Percentiles rank a stretch among this genome's conserved stretches.
phyloP scores from a whole-genome alignment of 2,888 invertebrate species.

The Agonopterix arenella region DNA sequence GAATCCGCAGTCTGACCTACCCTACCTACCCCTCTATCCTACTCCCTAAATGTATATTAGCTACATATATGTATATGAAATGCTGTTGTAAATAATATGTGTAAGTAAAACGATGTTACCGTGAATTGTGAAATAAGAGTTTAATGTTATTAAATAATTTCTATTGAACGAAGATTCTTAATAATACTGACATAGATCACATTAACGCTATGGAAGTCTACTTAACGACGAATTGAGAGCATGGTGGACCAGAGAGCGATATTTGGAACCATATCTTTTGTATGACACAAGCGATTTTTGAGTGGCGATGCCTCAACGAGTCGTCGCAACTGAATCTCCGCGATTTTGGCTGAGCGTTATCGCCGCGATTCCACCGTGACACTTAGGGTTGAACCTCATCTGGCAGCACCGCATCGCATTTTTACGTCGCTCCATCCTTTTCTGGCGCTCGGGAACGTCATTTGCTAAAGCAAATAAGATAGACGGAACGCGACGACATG shows the following conservation, averaged over 20 bases:
- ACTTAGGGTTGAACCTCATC: too few species aligned
- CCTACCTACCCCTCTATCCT: constrained; percentile 1
- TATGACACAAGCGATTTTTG: too few species aligned
- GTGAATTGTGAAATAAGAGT: constrained; percentile 76
- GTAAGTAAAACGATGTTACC: constrained; percentile 77
- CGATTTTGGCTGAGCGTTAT: too few species aligned
- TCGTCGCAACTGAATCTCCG: too few species aligned
- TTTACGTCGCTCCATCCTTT: too few species aligned
- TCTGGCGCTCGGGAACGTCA: too few species aligned
- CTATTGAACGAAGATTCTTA: constrained; percentile 67
- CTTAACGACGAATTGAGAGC: neutral
- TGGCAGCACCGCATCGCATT: too few species aligned
- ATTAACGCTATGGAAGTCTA: constrained; percentile 29
- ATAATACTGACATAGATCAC: constrained; percentile 74
- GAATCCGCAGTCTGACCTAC: constrained; percentile 64
- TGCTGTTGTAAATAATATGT: constrained; percentile 71
- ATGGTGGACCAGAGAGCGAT: neutral
- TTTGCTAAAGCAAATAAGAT: too few species aligned
- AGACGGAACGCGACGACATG: too few species aligned
- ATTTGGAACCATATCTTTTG: too few species aligned
- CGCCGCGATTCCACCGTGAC: too few species aligned
- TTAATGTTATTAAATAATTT: constrained; percentile 77
- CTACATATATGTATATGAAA: constrained; percentile 56
- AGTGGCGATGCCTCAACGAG: too few species aligned
- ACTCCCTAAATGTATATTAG: constrained; percentile 14